These are phyloP conservation scores for Drosophila pegasa DNA, from an alignment of 2,888 invertebrate species.

Conservation along the genomic window DNA sequence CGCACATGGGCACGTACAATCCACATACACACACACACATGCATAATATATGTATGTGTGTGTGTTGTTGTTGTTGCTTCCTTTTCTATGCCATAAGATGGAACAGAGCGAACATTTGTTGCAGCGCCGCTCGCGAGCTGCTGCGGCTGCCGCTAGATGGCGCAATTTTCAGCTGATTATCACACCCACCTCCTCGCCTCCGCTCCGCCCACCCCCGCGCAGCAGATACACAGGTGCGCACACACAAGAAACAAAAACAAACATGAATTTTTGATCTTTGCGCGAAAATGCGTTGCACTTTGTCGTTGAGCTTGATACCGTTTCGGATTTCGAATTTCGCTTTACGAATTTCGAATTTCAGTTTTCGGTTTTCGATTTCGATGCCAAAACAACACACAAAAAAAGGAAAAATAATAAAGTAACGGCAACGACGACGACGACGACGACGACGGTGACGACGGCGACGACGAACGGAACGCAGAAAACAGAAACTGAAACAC, in stretches of 20 bases:
- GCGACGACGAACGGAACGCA: constrained; percentile 42
- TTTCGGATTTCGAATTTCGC: constrained; percentile 11
- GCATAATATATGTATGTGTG: background rate
- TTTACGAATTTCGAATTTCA: no score
- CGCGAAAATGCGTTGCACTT: constrained; percentile 18
- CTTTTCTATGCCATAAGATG: constrained; percentile 10
- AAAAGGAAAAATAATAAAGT: constrained; percentile 8
- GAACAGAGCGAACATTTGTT: constrained; percentile 25
- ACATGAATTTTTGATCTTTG: constrained; percentile 9
- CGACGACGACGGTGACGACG: constrained; percentile 10
- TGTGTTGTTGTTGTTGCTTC: constrained; percentile 17
- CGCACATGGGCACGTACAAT: constrained; percentile 53
- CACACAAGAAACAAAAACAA: constrained; percentile 7
- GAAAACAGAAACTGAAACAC: constrained; percentile 57
- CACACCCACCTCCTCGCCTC: background rate
- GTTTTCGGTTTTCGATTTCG: constrained; percentile 33
- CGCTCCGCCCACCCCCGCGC: background rate
- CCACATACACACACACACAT: constrained; percentile 13
- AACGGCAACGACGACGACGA: constrained; percentile 5
- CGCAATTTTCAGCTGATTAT: constrained; percentile 48
- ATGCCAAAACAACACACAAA: constrained; percentile 25
- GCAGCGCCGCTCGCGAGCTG: constrained; percentile 2
- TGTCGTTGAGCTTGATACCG: constrained; percentile 25
- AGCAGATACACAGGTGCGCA: constrained; percentile 8
- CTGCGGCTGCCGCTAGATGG: constrained; percentile 31